These are phyloP conservation scores for Papilio helenus DNA, from an alignment of 1,140 invertebrate genomes.

Conservation along the genomic window DNA sequence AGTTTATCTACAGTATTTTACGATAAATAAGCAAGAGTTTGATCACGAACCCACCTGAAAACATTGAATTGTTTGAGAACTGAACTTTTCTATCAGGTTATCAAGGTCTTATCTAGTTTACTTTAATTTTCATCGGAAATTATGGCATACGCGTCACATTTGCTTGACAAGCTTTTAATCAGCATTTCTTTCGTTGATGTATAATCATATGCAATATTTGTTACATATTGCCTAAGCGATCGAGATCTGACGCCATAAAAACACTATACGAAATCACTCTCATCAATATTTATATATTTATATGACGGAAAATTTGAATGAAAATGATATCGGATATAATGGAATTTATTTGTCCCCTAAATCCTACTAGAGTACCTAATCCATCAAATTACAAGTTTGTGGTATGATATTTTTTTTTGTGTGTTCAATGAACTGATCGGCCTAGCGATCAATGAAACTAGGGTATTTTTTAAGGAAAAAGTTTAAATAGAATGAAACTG, in stretches of 20 bases:
- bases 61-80: too few species aligned
- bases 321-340: background rate
- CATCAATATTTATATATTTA: conserved; percentile 1
- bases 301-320: background rate
- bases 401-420: too few species aligned
- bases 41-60: too few species aligned
- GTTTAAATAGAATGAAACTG: conserved; percentile 6
- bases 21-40: too few species aligned
- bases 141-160: background rate
- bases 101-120: too few species aligned
- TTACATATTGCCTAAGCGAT: conserved; percentile 18
- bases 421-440: too few species aligned
- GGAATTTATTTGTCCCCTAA: too few species aligned
- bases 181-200: conserved; percentile 1
- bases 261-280: conserved; percentile 8
- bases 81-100: too few species aligned
- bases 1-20: too few species aligned
- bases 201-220: conserved; percentile 13
- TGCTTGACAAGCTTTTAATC: conserved; percentile 7
- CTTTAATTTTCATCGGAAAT: background rate
- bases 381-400: too few species aligned
- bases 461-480: background rate
- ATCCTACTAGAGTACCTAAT: too few species aligned
- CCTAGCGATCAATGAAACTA: too few species aligned
- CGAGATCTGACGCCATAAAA: conserved; percentile 23